Evolutionary conservation across 2,113 vertebrate genomes (phyloP).

Genomic region (Oxyura jamaicensis): DNA sequence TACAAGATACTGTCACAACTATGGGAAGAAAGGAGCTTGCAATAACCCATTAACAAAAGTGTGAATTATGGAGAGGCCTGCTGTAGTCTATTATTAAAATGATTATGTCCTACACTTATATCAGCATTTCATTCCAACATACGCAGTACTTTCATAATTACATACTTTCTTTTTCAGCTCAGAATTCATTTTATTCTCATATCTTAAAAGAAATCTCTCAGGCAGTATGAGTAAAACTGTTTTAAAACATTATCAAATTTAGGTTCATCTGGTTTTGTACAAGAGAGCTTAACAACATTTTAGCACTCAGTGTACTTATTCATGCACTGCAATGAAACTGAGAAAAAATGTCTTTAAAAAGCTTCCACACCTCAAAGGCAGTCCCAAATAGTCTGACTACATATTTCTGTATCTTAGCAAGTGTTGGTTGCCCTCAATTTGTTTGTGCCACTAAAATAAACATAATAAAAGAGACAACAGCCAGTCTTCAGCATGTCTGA

Average conservation of each 20-base stretch:
- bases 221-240: neutral
- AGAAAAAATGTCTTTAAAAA: neutral
- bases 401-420: neutral
- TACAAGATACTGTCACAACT: neutral
- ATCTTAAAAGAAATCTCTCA: neutral
- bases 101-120: neutral
- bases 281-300: neutral
- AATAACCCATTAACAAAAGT: neutral
- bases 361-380: neutral
- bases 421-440: neutral
- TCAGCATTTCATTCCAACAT: neutral
- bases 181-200: neutral
- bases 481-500: neutral
- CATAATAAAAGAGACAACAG: conserved; percentile 33
- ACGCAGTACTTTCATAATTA: neutral
- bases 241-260: neutral
- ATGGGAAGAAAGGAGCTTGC: neutral
- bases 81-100: neutral
- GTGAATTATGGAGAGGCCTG: neutral
- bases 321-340: neutral
- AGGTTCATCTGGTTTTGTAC: neutral
- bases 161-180: neutral
- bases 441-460: neutral
- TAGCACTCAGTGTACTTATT: neutral
- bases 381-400: neutral